Evolutionary conservation across 2,113 vertebrate species (phyloP), one percentile per base, ranked within the genome.

Genomic region (Aplodontia rufa): DNA sequence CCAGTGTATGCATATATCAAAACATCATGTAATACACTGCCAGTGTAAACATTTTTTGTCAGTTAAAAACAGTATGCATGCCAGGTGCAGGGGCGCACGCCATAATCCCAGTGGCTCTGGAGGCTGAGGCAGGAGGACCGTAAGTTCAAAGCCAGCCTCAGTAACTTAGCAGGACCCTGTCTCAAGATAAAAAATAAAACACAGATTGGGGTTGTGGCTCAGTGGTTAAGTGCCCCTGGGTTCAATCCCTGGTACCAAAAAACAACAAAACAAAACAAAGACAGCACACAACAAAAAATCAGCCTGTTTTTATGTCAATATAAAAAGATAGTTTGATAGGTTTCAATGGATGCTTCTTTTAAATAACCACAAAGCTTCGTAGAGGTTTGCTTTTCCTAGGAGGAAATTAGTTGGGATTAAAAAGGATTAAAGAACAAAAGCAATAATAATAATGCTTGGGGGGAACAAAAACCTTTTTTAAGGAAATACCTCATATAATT

Each of bases 351-450:
- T 60, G 13, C 37, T 96, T 96, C 35, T 45, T 94, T 76, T 74
- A 79, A 94, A 94, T 78, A 92, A 78, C 86, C 82, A 87, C 86
- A 91, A 66, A 55, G 55, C 35, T 82, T 85, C 78, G 32, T 37
- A 68, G 47, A 58, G 49, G 42, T 62, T 90, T 32, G 14, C 16
- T 42, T 93, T 91, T 87, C 72, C 55, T 84, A 51, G 68, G 62
- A 55, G 53, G 86, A 81, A 94, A 82, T 51, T 47, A 93, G 45
- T n/a, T 16, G 66, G 42, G 60, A 84, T 72, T 66, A 94, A 94
- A 90, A 92, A 66, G 26, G 47, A 80, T 66, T 81, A 81, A 92
- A 53, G 47, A 82, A 19, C 32, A 47, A 93, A 93, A 78, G 49
- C 20, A 60, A 26, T 13, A 53, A 35, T 55, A 58, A 37, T 72